phyloP scores from a whole-genome alignment of 2,888 invertebrate species.

The Bellardia pandia region DNA sequence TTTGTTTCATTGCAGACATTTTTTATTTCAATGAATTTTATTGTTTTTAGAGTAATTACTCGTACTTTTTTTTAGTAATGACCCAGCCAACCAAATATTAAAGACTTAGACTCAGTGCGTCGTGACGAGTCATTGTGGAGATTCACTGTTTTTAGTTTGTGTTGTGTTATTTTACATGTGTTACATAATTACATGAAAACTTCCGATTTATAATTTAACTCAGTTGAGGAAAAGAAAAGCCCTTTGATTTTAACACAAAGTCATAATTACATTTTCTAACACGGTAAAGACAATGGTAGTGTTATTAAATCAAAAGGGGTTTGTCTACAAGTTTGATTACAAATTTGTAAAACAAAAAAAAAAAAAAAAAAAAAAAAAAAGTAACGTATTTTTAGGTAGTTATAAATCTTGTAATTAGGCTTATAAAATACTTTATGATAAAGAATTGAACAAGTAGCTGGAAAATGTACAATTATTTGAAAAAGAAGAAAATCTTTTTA shows the following conservation, averaged over 20 bases:
- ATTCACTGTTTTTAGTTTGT: background rate
- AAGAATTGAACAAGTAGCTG: too few relatives aligned
- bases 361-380: slow-evolving; percentile 27
- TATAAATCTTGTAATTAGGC: slow-evolving; percentile 3
- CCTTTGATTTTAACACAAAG: background rate
- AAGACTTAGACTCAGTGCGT: background rate
- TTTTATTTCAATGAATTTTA: background rate
- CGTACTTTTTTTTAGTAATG: background rate
- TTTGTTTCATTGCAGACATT: background rate
- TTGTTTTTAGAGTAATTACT: slow-evolving; percentile 31
- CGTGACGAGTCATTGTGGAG: background rate
- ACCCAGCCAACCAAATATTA: background rate
- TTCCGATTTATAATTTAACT: slow-evolving; percentile 50
- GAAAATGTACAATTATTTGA: too few relatives aligned
- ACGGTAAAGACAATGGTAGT: slow-evolving; percentile 26
- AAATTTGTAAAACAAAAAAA: background rate
- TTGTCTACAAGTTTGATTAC: background rate
- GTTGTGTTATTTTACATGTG: slow-evolving; percentile 18
- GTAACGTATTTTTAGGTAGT: slow-evolving; percentile 35
- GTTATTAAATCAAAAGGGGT: slow-evolving; percentile 36
- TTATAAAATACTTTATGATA: too few relatives aligned
- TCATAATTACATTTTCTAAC: slow-evolving; percentile 2
- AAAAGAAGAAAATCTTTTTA: too few relatives aligned
- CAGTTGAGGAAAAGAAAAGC: background rate
- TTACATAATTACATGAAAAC: slow-evolving; percentile 57